Base-by-base conservation (phyloP, 1,140 invertebrate species). In the Drosophila leontia region DNA sequence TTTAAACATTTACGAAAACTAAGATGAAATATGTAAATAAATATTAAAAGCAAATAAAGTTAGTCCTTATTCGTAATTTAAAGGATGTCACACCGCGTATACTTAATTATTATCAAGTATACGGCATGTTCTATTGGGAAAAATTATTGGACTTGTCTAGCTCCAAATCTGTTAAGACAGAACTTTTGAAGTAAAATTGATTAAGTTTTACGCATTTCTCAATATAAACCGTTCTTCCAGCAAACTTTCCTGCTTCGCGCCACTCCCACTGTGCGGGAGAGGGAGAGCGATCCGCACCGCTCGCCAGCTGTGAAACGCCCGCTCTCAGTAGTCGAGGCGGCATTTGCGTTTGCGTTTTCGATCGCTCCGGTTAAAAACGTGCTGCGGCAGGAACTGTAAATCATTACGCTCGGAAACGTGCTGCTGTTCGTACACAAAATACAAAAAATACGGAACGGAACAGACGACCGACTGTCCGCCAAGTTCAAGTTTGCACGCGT, bases 381-480 rank as follows among this genome's bases (percentile, higher is more conserved):
- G 85, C 85, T 90, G 71, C 70, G 53, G 15, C 65, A 85, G 82
- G 75, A 90, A 90, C 82, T 82, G 85, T 90, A 88, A 88, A 90
- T 87, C 86, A 90, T 90, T 88, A 64, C 75, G 80, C 67, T 81
- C 58, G 60, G 82, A 90, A 88, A 91, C 85, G 85, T 88, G 85
- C 85, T 77, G 78, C 65, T 64, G 39, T 19, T 62, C 75, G 83
- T 58, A 69, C 69, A 64, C 50, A 63, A 58, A 53, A 37, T 19
- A 55, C 34, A 23, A 37, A 23, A 56, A 39, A 26, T 23, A 56
- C 65, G 17, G 26, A 58, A 37, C 47, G 39, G 17, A 55, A 12
- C 26, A 56, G 23, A 13, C 35, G 48, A 37, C 55, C 56, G 34
- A 35, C 34, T 19, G 51, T 60, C 51, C 47, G 47, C 61, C 81